Evolutionary conservation across 1,140 invertebrate genomes (phyloP), one percentile per base, ranked within the genome.

Genomic region (Coboldia fuscipes): DNA sequence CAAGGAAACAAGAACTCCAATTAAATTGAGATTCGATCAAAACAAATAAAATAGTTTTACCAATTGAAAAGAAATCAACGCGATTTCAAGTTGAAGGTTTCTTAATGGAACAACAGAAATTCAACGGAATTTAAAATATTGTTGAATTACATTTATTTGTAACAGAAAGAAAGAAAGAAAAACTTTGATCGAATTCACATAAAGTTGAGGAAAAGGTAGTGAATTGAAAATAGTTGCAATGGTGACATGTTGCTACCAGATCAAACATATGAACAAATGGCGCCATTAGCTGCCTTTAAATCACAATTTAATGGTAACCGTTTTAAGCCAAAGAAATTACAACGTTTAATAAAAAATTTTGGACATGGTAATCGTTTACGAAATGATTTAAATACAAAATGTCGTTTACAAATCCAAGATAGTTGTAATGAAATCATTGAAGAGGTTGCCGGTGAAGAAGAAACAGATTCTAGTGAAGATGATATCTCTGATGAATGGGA

Each of bases 201-300:
- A n/a, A n/a, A n/a, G n/a, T n/a, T n/a, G n/a, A n/a, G n/a, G n/a
- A n/a, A n/a, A n/a, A n/a, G n/a, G n/a, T n/a, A n/a, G n/a, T n/a
- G n/a, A n/a, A n/a, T n/a, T n/a, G n/a, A n/a, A n/a, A n/a, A n/a
- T n/a, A n/a, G n/a, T n/a, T n/a, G n/a, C n/a, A 19, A 36, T 18
- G 34, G 18, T 53, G 48, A 42, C 46, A 70, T 70, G 67, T 60
- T 72, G 44, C 56, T 69, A 41, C 68, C 69, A 35, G 68, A 72
- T 54, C 66, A 72, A 48, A 70, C 66, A 20, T 72, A 72, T 50
- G 68, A 70, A 54, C 55, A 63, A 39, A 56, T 34, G 45, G 52
- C 34, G 57, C 54, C 28, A 43, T 30, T 24, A 21, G 14, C 30
- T 12, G 12, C 14, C 12, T 4, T 14, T 12, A 27, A 10, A 27